phyloP scores from a whole-genome alignment of 2,113 vertebrate species.

The Corythaeola cristata region DNA sequence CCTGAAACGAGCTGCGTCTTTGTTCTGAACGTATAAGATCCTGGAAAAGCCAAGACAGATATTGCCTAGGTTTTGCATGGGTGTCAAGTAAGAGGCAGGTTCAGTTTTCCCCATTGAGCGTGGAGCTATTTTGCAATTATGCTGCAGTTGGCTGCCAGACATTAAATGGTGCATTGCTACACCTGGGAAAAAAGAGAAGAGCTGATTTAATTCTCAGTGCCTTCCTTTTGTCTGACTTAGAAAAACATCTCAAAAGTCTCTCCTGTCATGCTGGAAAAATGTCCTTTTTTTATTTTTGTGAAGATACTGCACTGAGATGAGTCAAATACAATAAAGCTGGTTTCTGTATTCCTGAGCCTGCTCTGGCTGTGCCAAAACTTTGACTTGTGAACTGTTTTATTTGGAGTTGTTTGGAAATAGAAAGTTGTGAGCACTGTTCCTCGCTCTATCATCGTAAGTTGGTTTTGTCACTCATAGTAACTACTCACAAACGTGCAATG shows the following conservation, averaged over 20 bases:
- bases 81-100: neutral
- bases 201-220: neutral
- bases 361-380: neutral
- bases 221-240: neutral
- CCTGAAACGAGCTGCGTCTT: neutral
- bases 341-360: neutral
- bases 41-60: neutral
- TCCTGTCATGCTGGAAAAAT: neutral
- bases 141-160: neutral
- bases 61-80: fast-evolving
- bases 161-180: neutral
- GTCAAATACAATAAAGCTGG: neutral
- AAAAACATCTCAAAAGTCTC: neutral
- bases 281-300: neutral
- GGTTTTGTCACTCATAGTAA: neutral
- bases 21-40: fast-evolving
- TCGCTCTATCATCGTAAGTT: neutral
- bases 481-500: neutral
- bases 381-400: neutral
- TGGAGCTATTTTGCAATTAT: neutral
- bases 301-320: neutral
- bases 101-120: neutral
- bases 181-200: neutral
- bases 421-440: neutral
- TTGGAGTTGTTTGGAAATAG: neutral